Evolutionary conservation across 2,888 invertebrate species (phyloP), one percentile per base, ranked within the genome.

Genomic region (Tipula lateralis): DNA sequence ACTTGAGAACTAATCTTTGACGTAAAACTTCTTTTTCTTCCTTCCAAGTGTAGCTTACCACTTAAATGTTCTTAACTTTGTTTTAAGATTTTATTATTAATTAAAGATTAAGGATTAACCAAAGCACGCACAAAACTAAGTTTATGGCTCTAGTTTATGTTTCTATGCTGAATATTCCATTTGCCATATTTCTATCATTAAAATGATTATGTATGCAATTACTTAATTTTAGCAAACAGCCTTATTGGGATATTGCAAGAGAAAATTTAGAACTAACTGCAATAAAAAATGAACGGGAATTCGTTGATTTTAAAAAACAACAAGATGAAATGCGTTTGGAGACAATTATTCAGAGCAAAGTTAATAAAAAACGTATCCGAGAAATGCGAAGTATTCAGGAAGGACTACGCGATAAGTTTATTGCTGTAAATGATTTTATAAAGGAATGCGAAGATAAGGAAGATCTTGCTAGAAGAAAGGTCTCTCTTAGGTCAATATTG

Each of bases 201-300:
- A n/a, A n/a, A n/a, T n/a, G n/a, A n/a, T n/a, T n/a, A n/a, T n/a
- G n/a, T n/a, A n/a, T n/a, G n/a, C n/a, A n/a, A n/a, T 32, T 83
- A 50, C 7, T 24, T 24, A 24, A 66, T 66, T 66, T 66, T 66
- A 90, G 90, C 0, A 90, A 90, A 66, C 88, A 89, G 0, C 90
- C 90, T 1, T 88, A 88, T 83, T 90, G 89, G 90, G 90, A 90
- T 85, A 88, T 88, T 1, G 87, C 89, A 0, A 88, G 89, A 0
- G 89, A 89, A 84, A 88, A 89, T 1, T 87, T 90, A 32, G 89
- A 90, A 86, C 86, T 89, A 84, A 86, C 89, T 3, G 88, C 88
- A 32, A 88, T 90, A 83, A 87, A 88, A 85, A 90, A 89, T 88
- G 87, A 88, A 32, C 88, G 89, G 0, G 89, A 90, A 85, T 87